Evolutionary conservation across 35 echinoderm and acorn worm species (phyloP).

Genomic region (Anneissia japonica): DNA sequence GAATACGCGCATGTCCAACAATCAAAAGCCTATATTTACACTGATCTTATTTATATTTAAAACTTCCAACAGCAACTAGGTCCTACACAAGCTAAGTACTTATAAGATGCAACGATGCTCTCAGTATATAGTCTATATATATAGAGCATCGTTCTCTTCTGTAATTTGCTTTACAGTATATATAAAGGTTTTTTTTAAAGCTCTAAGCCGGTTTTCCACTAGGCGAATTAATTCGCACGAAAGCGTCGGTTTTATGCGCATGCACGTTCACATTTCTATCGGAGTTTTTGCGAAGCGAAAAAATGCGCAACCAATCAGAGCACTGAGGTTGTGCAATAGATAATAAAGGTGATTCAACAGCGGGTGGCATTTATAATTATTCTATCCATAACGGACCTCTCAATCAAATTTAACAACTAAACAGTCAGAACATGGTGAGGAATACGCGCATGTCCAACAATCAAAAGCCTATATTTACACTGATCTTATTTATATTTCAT

Average conservation of each 20-base stretch:
- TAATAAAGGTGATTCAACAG: not conserved
- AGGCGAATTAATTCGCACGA: too few relatives aligned
- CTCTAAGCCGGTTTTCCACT: too few relatives aligned
- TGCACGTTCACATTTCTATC: too few relatives aligned
- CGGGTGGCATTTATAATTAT: not conserved
- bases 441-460: not conserved
- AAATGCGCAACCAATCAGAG: too few relatives aligned
- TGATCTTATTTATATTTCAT: too few relatives aligned
- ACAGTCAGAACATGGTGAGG: not conserved
- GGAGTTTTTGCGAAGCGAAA: too few relatives aligned
- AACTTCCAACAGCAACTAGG: not conserved
- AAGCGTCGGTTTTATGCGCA: too few relatives aligned
- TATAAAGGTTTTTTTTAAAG: too few relatives aligned
- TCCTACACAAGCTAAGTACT: not conserved
- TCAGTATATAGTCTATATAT: not conserved
- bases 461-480: too few relatives aligned
- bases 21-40: too few relatives aligned
- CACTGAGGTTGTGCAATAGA: not conserved
- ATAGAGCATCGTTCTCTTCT: not conserved
- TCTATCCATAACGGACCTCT: not conserved
- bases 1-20: not conserved
- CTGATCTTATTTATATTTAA: too few relatives aligned
- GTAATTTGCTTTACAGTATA: not conserved
- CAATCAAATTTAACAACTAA: not conserved
- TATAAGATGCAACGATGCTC: not conserved